Base-by-base conservation (phyloP, 2,888 invertebrate genomes). In the Trachelus troglodyta region DNA sequence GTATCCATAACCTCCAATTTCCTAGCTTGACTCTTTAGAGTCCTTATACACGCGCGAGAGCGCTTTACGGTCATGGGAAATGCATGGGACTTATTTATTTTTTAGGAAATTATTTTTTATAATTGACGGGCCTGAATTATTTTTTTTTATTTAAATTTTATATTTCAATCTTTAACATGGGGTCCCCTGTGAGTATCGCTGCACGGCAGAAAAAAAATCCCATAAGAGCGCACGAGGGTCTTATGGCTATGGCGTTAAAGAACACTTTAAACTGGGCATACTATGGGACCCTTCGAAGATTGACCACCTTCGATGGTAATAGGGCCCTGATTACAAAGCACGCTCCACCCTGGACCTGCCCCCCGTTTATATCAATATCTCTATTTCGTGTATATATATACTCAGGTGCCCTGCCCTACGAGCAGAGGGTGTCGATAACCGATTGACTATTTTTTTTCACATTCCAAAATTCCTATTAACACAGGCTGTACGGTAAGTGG, bases 301-400 rank as follows among this genome's bases (percentile, higher is more conserved):
- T 90, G 90, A 90, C 90, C 91, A 90, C 89, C 90, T 90, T 82
- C 85, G 88, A 90, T 89, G 89, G 89, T 89, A 90, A 90, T 89
- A 83, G 88, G 87, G 80, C 84, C 84, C 87, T 90, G 91, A 91
- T 91, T 91, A 91, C 89, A 90, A 91, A 90, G 90, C 89, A 87
- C 89, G 89, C 85, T 86, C 76, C 87, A 83, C 69, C 75, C 80
- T 83, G 85, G 89, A 80, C 89, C 90, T 85, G 90, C 91, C 91
- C 89, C 89, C 91, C 89, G 89, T 91, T 91, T 91, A 91, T 91
- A 91, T 91, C 91, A 91, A 91, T 91, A 91, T 90, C 90, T 89
- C 86, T 85, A 81, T 85, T 85, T 85, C 86, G 84, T 86, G 77
- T 79, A 81, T 81, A 81, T 75, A 75, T 69, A 69, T 78, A 69